These are phyloP conservation scores for Saccostrea glomerata DNA, from an alignment of 1,140 invertebrate species.

Conservation along the genomic window DNA sequence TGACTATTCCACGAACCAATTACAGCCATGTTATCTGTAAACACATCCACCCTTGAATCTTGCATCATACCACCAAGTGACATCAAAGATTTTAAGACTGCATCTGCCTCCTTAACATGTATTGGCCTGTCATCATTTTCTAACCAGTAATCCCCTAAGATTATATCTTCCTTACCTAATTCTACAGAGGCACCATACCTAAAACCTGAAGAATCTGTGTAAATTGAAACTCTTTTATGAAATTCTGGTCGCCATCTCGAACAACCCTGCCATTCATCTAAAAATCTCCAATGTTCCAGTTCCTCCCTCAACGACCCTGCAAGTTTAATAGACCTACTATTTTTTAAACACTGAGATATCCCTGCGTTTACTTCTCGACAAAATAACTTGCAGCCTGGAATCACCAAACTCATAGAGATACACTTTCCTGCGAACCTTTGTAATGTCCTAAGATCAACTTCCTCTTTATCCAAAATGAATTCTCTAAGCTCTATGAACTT, in stretches of 20 bases:
- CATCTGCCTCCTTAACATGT: no score
- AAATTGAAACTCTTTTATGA: conserved; percentile 34
- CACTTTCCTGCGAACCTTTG: conserved; percentile 56
- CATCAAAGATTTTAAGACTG: no score
- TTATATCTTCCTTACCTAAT: not conserved
- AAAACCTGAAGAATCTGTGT: conserved; percentile 42
- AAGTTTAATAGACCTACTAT: not conserved
- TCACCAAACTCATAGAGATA: no score
- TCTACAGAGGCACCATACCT: conserved; percentile 27
- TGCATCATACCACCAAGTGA: no score
- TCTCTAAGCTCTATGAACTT: no score
- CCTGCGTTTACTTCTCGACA: conserved; percentile 52
- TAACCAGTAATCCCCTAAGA: no score
- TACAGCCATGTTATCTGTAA: no score
- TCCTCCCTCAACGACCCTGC: not conserved
- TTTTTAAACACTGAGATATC: conserved; percentile 48
- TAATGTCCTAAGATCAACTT: conserved; percentile 51
- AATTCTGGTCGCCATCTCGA: conserved; percentile 42
- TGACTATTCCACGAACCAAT: no score
- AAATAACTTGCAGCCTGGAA: conserved; percentile 53
- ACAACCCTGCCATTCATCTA: conserved; percentile 23
- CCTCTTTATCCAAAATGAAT: conserved; percentile 23
- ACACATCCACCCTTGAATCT: no score
- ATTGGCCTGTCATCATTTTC: no score
- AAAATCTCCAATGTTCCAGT: conserved; percentile 43